Evolutionary conservation across 53 echinoderm and acorn worm genomes (phyloP).

Genomic region (Astropecten irregularis): DNA sequence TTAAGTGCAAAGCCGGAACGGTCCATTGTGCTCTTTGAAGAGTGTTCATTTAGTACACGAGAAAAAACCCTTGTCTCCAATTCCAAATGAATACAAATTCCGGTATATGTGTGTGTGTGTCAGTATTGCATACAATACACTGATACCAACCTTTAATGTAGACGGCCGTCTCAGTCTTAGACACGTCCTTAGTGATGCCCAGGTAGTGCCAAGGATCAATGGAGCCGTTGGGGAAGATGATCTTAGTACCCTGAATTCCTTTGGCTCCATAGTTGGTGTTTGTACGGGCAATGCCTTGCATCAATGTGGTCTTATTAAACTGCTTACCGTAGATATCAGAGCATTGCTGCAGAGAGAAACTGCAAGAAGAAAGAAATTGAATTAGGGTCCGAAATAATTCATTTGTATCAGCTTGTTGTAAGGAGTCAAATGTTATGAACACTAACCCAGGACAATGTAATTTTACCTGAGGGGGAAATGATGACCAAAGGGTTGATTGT

Average conservation of each 20-base stretch:
- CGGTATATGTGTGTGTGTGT: too few relatives aligned
- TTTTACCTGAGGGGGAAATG: slow-evolving; percentile 83
- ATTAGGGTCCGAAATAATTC: neutral
- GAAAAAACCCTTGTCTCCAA: too few relatives aligned
- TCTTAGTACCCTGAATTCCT: slow-evolving; percentile 69
- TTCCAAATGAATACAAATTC: too few relatives aligned
- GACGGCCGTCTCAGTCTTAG: slow-evolving; percentile 66
- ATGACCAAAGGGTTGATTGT: slow-evolving; percentile 81
- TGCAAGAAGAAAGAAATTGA: slow-evolving; percentile 25
- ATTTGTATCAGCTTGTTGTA: neutral
- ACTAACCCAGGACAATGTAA: too few relatives aligned
- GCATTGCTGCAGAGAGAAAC: slow-evolving; percentile 89
- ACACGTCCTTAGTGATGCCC: slow-evolving; percentile 72
- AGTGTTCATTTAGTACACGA: too few relatives aligned
- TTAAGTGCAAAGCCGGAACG: too few relatives aligned
- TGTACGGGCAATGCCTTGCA: slow-evolving; percentile 71
- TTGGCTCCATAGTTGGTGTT: slow-evolving; percentile 95
- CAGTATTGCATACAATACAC: too few relatives aligned
- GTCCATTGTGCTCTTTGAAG: too few relatives aligned
- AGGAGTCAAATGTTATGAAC: too few relatives aligned
- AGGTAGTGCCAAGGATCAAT: slow-evolving; percentile 98
- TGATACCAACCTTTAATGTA: slow-evolving; percentile 82
- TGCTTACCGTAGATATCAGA: slow-evolving; percentile 82
- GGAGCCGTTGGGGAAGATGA: slow-evolving; percentile 92
- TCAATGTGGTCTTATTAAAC: slow-evolving; percentile 76